Evolutionary conservation across 2,113 vertebrate genomes (phyloP), one percentile per base, ranked within the genome.

Genomic region (Oncorhynchus masou): DNA sequence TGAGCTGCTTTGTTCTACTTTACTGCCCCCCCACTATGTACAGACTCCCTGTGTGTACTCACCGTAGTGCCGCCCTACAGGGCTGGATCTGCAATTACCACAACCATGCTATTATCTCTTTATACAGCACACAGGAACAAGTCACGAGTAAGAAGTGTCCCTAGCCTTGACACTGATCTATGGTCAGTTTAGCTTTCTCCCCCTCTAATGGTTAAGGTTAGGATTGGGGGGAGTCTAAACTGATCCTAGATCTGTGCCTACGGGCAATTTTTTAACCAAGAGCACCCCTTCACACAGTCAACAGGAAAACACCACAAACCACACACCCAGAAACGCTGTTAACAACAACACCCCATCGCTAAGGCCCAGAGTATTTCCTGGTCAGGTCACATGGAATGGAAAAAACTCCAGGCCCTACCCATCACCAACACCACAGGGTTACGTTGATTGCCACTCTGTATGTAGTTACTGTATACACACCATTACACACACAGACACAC

Each of bases 1-100:
- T 54, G 62, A 76, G 69, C 78, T 79, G 71, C 76, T 84, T 83
- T 74, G 74, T 31, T 77, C 68, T 51, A 64, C 70, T 67, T 80
- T 80, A 83, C 73, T 74, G 72, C 49, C 77, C 71, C 48, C 71
- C 62, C 45, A 73, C 57, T 72, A 64, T 65, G 34, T 60, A 69
- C 72, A 25, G 62, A 59, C 51, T 19, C 24, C 66, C 19, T 25
- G 22, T 75, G 71, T 74, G 57, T 60, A 80, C 73, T 66, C 74
- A 81, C 79, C 49, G n/a, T 20, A n/a, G 25, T 20, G 49, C 34
- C 54, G 65, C 39, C 6, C 67, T 71, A 24, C 75, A 54, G 64
- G 27, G 45, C 31, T 72, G 62, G 20, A 71, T 13, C 59, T 62
- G 45, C 22, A 71, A 54, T 2, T 15, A 74, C 74, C 72, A 75